Base-by-base conservation (phyloP, 2,797 vertebrate genomes). In the Acestrorhynchus altus region DNA sequence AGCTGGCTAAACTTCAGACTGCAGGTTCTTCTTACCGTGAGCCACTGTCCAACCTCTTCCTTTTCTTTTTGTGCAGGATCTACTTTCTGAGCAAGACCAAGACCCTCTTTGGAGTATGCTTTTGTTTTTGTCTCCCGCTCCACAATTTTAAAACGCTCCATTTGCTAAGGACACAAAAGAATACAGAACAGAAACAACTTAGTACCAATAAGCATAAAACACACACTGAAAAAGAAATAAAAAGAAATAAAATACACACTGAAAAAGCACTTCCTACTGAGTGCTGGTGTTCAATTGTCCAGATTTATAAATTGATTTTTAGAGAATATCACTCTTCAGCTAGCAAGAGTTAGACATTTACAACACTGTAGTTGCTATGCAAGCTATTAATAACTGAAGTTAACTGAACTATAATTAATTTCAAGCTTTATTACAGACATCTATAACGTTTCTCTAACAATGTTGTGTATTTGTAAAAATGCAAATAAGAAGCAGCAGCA, bases 111-210 rank as follows among this genome's bases (percentile, higher is more conserved):
- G 1, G 96, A 96, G 79, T 98, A 98, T 0, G 96, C 96, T 86
- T 98, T 97, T 0, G 96, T 98, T 91, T 98, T 98, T 49, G 96
- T 96, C 90, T 98, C 96, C 80, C 96, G 86, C 67, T 98, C 96
- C 68, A 97, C 96, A 4, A 97, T 93, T 86, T 98, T 98, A 90
- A 98, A 98, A 76, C 96, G 93, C 86, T 98, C 96, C 96, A 98
- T 97, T 96, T 98, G 96, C 96, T 98, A 89, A 64, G 40, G 61
- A 66, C 20, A 52, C 47, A 82, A 35, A 70, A 0, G 64, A 16
- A 69, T 15, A 24, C 44, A 46, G 44, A 11, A 46, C 31, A 35
- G 44, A 46, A 7, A 18, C 2, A 20, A 52, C 9, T 52, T 18
- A 52, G 49, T 22, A 16, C n/a, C 7, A 10, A 18, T 52, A 1